These are phyloP conservation scores for Apotomis betuletana DNA, from an alignment of 2,888 invertebrate species.

Conservation along the genomic window DNA sequence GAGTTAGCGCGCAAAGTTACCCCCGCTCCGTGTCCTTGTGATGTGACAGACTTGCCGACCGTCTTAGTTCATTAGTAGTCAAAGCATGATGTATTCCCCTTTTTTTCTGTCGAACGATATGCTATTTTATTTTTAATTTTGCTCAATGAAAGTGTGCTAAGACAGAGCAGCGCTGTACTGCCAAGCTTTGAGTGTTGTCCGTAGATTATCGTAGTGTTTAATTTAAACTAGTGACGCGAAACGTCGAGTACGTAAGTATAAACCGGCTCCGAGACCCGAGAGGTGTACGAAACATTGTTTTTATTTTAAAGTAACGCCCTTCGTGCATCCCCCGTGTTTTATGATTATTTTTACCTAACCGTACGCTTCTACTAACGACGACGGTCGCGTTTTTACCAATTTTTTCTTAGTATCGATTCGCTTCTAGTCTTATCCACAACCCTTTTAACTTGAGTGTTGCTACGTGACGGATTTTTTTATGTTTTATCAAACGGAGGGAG, in stretches of 20 bases:
- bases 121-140: constrained; percentile 58
- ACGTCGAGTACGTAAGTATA: constrained; percentile 58
- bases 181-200: constrained; percentile 77
- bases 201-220: constrained; percentile 60
- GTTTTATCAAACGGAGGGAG: constrained; percentile 71
- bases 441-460: constrained; percentile 71
- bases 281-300: constrained; percentile 66
- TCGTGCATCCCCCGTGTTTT: constrained; percentile 81
- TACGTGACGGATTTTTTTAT: constrained; percentile 69
- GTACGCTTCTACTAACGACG: constrained; percentile 81
- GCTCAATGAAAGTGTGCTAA: constrained; percentile 61
- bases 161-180: constrained; percentile 65
- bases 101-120: constrained; percentile 49
- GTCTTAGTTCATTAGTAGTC: constrained; percentile 50
- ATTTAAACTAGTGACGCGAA: constrained; percentile 53
- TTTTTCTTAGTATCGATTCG: constrained; percentile 52
- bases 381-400: constrained; percentile 64
- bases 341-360: constrained; percentile 63
- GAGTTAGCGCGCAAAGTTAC: constrained; percentile 33
- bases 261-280: constrained; percentile 51
- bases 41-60: constrained; percentile 46
- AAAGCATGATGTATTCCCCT: constrained; percentile 76
- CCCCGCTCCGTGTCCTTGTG: constrained; percentile 42
- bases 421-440: constrained; percentile 80
- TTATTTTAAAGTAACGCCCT: constrained; percentile 54